Evolutionary conservation across 2,113 vertebrate genomes (phyloP), one percentile per base, ranked within the genome.

Genomic region (Chaetodon auriga): DNA sequence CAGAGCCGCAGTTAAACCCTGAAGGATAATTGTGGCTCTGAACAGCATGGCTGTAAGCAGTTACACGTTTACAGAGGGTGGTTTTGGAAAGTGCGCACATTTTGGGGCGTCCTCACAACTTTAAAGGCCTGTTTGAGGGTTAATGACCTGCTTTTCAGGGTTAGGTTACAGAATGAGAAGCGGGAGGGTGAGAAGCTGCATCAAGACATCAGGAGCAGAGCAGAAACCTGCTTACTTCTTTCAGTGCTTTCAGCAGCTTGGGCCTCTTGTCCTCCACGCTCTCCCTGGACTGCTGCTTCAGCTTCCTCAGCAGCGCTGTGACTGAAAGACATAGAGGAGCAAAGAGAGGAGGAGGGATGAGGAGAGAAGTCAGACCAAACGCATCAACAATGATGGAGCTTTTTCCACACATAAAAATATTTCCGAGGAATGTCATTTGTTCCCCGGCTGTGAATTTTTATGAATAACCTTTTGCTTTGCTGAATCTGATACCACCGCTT

Each of bases 221-320:
- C 49, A 45, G 23, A 45, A 11, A 21, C 25, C 16, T 13, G 30
- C 19, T 49, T 66, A 99, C 98, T 96, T 99, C 98, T 93, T 98
- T 98, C 80, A 99, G 96, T 82, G 98, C 98, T 94, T 97, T 99
- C 85, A 99, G 94, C 89, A 99, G 96, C 62, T 97, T 97, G 88
- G 98, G 98, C 95, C 98, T 92, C 92, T 99, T 99, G 93, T 99
- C 98, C 95, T 99, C 97, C 89, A 99, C 98, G 73, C 94, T 99
- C 94, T 99, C 98, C 90, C 98, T 97, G 93, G 98, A 99, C 30
- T 99, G 98, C 88, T 99, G 98, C 86, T 99, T 99, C 85, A 99
- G 96, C 87, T 99, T 99, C 92, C 98, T 96, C 88, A 99, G 94
- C 92, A 99, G 95, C 57, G 98, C 98, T 83, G 97, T 99, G 96